Evolutionary conservation across 1,140 invertebrate genomes (phyloP).

Genomic region (Sinella curviseta): DNA sequence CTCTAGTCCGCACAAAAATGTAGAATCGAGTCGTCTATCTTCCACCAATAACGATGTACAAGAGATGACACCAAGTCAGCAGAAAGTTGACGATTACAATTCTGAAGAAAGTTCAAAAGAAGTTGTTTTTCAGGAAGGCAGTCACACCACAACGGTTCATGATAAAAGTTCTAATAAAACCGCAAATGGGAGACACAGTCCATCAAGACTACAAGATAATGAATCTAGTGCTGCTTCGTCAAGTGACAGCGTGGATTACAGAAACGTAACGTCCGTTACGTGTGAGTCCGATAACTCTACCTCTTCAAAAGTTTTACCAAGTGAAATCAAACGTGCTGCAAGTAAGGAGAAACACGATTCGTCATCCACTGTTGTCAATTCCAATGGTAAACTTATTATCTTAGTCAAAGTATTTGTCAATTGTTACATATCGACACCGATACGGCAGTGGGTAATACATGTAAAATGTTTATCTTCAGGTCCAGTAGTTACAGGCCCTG

Average conservation of each 20-base stretch:
- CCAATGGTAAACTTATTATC: slow-evolving; percentile 1
- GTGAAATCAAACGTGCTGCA: neutral
- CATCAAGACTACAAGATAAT: neutral
- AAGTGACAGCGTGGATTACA: neutral
- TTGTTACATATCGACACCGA: too few relatives aligned
- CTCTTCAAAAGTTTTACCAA: neutral
- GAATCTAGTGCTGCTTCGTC: neutral
- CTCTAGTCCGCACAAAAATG: slow-evolving; percentile 21
- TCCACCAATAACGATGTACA: neutral
- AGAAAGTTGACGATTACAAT: neutral
- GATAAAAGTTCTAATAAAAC: neutral
- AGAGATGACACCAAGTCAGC: neutral
- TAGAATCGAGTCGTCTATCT: neutral
- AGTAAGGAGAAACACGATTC: neutral
- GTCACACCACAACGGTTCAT: neutral
- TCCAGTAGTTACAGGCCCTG: neutral
- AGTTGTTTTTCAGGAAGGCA: neutral
- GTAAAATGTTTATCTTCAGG: neutral
- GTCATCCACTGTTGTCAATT: neutral
- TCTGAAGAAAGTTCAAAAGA: neutral
- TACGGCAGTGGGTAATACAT: too few relatives aligned
- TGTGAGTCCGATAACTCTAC: neutral
- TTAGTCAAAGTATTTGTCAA: too few relatives aligned
- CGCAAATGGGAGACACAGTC: neutral
- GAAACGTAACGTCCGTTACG: neutral